Conservation (phyloP, 2,888 invertebrate species). For the Drosophila bunnanda region DNA sequence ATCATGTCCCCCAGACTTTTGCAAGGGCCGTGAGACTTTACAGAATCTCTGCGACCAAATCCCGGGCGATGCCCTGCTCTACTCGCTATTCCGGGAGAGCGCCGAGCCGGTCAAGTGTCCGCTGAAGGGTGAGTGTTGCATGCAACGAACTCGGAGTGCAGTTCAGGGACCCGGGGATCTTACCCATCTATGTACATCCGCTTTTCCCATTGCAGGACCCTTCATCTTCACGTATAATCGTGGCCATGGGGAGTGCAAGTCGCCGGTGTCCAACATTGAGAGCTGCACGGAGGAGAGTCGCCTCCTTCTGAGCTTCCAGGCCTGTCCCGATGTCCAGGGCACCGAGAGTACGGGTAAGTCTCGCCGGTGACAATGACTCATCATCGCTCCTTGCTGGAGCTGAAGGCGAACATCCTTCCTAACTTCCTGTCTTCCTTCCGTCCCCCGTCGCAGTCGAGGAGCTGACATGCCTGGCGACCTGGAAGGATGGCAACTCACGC, state of each 20-base stretch:
- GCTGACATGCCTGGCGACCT: slow-evolving; percentile 94
- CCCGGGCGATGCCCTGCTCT: slow-evolving; percentile 94
- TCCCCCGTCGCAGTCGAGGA: slow-evolving; percentile 89
- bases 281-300: slow-evolving; percentile 97
- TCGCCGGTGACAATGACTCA: slow-evolving; percentile 42
- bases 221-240: slow-evolving; percentile 97
- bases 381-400: slow-evolving; percentile 17
- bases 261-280: slow-evolving; percentile 95
- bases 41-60: slow-evolving; percentile 93
- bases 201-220: slow-evolving; percentile 87
- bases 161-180: slow-evolving; percentile 23
- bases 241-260: slow-evolving; percentile 95
- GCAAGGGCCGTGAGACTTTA: slow-evolving; percentile 88
- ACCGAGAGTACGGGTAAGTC: slow-evolving; percentile 94
- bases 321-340: slow-evolving; percentile 95
- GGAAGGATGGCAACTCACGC: slow-evolving; percentile 97
- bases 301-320: slow-evolving; percentile 95
- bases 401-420: slow-evolving; percentile 38
- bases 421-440: slow-evolving; percentile 60
- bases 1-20: slow-evolving; percentile 85
- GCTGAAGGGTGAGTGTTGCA: slow-evolving; percentile 84
- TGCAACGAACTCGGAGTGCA: slow-evolving; percentile 7
- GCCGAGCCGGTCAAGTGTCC: slow-evolving; percentile 96
- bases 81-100: slow-evolving; percentile 95
- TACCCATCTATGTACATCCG: not conserved